phyloP scores from a whole-genome alignment of 2,888 invertebrate species.

The Pammene aurita region DNA sequence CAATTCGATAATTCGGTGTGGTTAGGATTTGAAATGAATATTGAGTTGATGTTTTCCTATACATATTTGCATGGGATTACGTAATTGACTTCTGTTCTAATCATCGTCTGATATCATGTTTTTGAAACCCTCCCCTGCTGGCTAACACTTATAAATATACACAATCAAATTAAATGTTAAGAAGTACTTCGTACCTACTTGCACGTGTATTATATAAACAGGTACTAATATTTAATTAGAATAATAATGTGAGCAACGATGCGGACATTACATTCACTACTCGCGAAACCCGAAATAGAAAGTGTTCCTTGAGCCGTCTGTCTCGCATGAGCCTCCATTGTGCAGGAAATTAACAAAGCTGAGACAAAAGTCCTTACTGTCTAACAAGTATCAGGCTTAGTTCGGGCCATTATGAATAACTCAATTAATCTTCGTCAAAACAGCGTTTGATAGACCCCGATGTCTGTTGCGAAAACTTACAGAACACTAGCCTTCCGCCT shows the following conservation, averaged over 20 bases:
- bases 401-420: conserved; percentile 54
- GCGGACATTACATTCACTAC: conserved; percentile 22
- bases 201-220: background rate
- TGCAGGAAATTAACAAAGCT: conserved; percentile 43
- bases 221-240: conserved; percentile 4
- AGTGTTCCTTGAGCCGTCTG: conserved; percentile 43
- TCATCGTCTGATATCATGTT: background rate
- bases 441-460: conserved; percentile 66
- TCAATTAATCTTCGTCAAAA: conserved; percentile 77
- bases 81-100: too few relatives aligned
- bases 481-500: conserved; percentile 64
- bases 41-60: background rate
- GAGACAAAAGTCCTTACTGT: conserved; percentile 47
- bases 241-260: conserved; percentile 15
- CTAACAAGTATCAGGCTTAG: conserved; percentile 56
- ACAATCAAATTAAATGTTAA: too few relatives aligned
- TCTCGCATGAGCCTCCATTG: conserved; percentile 42
- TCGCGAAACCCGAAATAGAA: conserved; percentile 34
- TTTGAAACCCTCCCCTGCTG: too few relatives aligned
- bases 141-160: background rate
- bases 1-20: too few relatives aligned
- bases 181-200: too few relatives aligned
- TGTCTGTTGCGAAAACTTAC: conserved; percentile 75
- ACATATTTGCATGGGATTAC: too few relatives aligned
- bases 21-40: background rate